Conservation (phyloP, 2,888 invertebrate genomes). For the Apantesis nais region DNA sequence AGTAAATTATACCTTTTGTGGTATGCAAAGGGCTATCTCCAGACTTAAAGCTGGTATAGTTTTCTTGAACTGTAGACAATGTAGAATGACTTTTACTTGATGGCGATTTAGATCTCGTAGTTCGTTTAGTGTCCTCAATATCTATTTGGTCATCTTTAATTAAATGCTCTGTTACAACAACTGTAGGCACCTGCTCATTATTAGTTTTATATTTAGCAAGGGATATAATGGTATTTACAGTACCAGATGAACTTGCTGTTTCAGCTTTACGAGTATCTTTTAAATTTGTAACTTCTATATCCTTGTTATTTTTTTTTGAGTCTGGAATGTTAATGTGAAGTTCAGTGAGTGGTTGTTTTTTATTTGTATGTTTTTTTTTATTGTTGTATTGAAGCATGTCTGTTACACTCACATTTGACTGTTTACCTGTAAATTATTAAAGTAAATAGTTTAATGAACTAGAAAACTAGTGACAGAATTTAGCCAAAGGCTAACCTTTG, state of each 20-base stretch:
- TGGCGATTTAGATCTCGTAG: constrained; percentile 67
- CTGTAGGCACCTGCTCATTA: constrained; percentile 55
- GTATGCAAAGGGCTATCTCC: constrained; percentile 63
- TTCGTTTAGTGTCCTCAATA: constrained; percentile 36
- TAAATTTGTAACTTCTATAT: constrained; percentile 58
- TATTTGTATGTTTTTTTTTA: constrained; percentile 52
- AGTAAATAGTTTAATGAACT: neutral
- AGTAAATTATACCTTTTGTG: constrained; percentile 60
- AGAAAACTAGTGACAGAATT: neutral
- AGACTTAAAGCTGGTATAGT: constrained; percentile 67
- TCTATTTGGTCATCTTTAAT: constrained; percentile 31
- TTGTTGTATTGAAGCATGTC: constrained; percentile 69
- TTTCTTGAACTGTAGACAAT: constrained; percentile 75
- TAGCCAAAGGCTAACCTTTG: neutral
- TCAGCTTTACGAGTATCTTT: constrained; percentile 65
- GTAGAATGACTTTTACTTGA: constrained; percentile 74
- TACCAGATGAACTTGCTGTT: constrained; percentile 66
- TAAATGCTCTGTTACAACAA: constrained; percentile 56
- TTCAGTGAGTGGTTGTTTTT: constrained; percentile 68
- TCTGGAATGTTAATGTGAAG: constrained; percentile 65
- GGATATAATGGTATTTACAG: constrained; percentile 68
- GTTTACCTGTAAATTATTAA: constrained; percentile 62
- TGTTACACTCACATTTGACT: constrained; percentile 71
- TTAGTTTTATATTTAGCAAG: constrained; percentile 56
- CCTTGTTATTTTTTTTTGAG: constrained; percentile 46